phyloP scores from a whole-genome alignment of 2,797 vertebrate species.

The Diplodus sargus region DNA sequence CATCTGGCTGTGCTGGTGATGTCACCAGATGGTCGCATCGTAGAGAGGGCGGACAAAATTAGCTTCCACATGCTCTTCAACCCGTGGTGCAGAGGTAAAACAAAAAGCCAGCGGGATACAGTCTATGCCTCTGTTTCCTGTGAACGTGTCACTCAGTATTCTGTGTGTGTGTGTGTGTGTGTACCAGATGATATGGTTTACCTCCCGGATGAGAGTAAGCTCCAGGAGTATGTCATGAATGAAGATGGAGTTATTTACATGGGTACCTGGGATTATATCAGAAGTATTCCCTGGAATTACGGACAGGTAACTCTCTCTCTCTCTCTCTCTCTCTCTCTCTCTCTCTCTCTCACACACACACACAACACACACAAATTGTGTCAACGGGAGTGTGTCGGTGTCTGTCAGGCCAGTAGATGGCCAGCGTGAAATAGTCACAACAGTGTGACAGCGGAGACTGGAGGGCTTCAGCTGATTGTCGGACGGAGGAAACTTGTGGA shows the following conservation, averaged over 20 bases:
- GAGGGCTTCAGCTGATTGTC: constrained; percentile 43
- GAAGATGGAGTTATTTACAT: constrained; percentile 89
- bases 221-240: constrained; percentile 91
- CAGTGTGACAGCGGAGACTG: constrained; percentile 51
- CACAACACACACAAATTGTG: not conserved
- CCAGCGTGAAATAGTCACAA: constrained; percentile 74
- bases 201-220: constrained; percentile 84
- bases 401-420: constrained; percentile 38
- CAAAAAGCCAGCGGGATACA: not conserved
- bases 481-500: constrained; percentile 67
- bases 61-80: constrained; percentile 85
- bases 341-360: not conserved
- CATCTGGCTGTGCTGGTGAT: constrained; percentile 71
- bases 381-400: not conserved
- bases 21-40: constrained; percentile 67
- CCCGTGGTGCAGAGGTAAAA: constrained; percentile 86
- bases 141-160: not conserved
- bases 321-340: not conserved
- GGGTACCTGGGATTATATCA: constrained; percentile 84
- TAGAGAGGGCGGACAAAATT: constrained; percentile 54
- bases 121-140: not conserved
- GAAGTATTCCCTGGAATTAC: constrained; percentile 85
- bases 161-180: constrained; percentile 27
- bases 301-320: constrained; percentile 86
- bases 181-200: constrained; percentile 88